phyloP scores from a whole-genome alignment of 1,140 invertebrate genomes.

The Lepidurus apus region DNA sequence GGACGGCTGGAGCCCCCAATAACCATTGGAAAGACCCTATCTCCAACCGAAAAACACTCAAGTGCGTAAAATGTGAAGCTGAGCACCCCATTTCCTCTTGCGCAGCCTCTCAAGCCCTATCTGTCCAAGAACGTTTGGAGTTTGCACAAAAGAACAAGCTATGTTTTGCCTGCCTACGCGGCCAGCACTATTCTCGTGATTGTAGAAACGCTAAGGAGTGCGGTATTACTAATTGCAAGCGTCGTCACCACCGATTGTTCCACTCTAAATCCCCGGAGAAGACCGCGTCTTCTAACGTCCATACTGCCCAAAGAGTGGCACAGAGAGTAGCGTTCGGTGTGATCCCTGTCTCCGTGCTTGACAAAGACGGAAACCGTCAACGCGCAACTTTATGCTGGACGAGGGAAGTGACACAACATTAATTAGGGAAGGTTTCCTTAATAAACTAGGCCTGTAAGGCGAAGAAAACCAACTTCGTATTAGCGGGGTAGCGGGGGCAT shows the following conservation, averaged over 20 bases:
- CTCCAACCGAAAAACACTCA: not conserved
- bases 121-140: not conserved
- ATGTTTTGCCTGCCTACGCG: conserved; percentile 9
- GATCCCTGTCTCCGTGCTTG: not conserved
- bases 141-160: not conserved
- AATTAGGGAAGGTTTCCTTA: conserved; percentile 23
- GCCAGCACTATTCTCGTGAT: no score
- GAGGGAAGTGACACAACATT: conserved; percentile 28
- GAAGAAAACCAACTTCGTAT: not conserved
- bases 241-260: not conserved
- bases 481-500: no score
- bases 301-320: not conserved
- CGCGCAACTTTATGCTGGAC: conserved; percentile 12
- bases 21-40: not conserved
- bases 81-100: not conserved
- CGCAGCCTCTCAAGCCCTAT: not conserved
- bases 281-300: not conserved
- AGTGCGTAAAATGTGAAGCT: conserved; percentile 23
- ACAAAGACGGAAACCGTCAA: not conserved
- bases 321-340: conserved; percentile 10
- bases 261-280: not conserved
- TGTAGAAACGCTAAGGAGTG: not conserved
- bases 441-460: not conserved
- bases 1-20: no score
- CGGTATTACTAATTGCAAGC: conserved; percentile 16